Percentiles rank a stretch among this genome's conserved stretches.
These are phyloP conservation scores for Rosalia funebris DNA, from an alignment of 2,888 invertebrate species.

Conservation along the genomic window DNA sequence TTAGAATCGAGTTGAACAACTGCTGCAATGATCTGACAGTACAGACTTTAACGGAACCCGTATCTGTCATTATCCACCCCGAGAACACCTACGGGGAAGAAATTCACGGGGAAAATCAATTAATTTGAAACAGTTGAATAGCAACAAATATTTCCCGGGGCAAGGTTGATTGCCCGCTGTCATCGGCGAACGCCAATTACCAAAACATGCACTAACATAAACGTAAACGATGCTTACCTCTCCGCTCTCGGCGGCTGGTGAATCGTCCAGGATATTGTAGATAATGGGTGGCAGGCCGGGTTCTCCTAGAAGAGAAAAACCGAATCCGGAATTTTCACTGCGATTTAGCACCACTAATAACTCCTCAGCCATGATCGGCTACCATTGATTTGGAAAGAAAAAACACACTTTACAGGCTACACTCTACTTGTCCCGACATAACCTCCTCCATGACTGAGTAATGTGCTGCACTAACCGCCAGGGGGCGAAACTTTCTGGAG, in stretches of 20 bases:
- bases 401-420: conserved; percentile 46
- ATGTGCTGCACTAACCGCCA: conserved; percentile 43
- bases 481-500: conserved; percentile 44
- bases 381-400: conserved; percentile 60
- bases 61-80: conserved; percentile 13
- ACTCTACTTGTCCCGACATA: conserved; percentile 57
- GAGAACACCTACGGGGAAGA: not conserved
- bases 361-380: conserved; percentile 83
- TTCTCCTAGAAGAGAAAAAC: conserved; percentile 90
- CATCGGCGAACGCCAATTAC: conserved; percentile 29
- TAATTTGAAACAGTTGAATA: conserved; percentile 10
- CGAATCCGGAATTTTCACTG: conserved; percentile 88
- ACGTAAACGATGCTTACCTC: conserved; percentile 71
- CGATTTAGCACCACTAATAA: conserved; percentile 87
- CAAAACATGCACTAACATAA: conserved; percentile 31
- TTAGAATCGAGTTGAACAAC: conserved; percentile 38
- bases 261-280: conserved; percentile 92
- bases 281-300: conserved; percentile 93
- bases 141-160: conserved; percentile 8
- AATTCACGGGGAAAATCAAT: conserved; percentile 11
- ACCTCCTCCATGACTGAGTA: conserved; percentile 60
- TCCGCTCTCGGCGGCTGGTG: conserved; percentile 90
- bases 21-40: conserved; percentile 29
- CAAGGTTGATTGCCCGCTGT: conserved; percentile 24
- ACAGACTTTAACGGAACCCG: conserved; percentile 19